Evolutionary conservation across 2,797 vertebrate species (phyloP).

Genomic region (Clarias laeviceps): DNA sequence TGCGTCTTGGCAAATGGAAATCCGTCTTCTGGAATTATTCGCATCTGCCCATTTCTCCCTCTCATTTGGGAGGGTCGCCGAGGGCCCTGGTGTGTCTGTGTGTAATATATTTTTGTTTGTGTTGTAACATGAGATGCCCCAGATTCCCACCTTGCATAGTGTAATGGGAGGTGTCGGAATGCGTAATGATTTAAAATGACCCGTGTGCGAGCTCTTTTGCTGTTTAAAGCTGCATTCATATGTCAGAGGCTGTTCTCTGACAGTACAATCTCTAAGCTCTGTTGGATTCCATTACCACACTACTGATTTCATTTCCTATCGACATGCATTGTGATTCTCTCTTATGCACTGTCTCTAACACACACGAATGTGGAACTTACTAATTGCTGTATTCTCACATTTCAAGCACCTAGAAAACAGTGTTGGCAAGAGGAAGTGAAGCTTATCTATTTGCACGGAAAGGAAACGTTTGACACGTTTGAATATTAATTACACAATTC

Average conservation of each 20-base stretch:
- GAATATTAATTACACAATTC: slow-evolving; percentile 7
- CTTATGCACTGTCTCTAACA: slow-evolving; percentile 64
- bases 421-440: slow-evolving; percentile 18
- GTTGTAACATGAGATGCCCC: neutral
- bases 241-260: slow-evolving; percentile 66
- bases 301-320: slow-evolving; percentile 71
- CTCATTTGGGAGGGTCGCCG: neutral
- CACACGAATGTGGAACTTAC: slow-evolving; percentile 61
- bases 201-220: slow-evolving; percentile 23
- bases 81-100: slow-evolving; percentile 3
- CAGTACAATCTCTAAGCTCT: slow-evolving; percentile 68
- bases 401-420: slow-evolving; percentile 63
- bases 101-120: slow-evolving; percentile 15
- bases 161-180: slow-evolving; percentile 16
- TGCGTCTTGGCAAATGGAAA: slow-evolving; percentile 30
- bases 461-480: neutral
- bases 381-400: slow-evolving; percentile 75
- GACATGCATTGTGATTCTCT: slow-evolving; percentile 66
- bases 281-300: slow-evolving; percentile 71
- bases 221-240: slow-evolving; percentile 59
- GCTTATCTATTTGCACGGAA: neutral
- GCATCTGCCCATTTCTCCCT: slow-evolving; percentile 11
- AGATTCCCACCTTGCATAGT: neutral
- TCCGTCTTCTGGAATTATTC: slow-evolving; percentile 8
- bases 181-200: slow-evolving; percentile 38